These are phyloP conservation scores for Drosophila quinaria DNA, from an alignment of 2,888 invertebrate genomes.

Conservation along the genomic window DNA sequence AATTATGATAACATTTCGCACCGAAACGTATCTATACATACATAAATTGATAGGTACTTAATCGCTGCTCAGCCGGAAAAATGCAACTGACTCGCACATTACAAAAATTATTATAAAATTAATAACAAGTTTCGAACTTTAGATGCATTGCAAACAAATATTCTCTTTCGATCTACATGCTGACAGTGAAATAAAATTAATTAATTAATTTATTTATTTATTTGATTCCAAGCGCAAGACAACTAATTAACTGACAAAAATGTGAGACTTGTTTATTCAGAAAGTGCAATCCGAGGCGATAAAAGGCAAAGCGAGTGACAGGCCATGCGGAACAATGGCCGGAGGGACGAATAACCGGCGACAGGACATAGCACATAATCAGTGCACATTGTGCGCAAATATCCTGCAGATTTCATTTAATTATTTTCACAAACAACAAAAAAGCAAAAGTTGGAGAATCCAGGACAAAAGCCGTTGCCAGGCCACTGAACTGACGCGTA, in stretches of 20 bases:
- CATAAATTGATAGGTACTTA: conserved; percentile 16
- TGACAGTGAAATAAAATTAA: conserved; percentile 52
- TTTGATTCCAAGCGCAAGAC: too few species aligned
- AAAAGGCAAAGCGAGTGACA: conserved; percentile 6
- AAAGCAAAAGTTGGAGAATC: conserved; percentile 33
- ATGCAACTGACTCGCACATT: neutral
- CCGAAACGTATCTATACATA: neutral
- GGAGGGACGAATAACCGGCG: conserved; percentile 9
- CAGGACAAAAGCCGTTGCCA: conserved; percentile 39
- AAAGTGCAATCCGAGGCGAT: conserved; percentile 23
- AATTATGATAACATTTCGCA: neutral
- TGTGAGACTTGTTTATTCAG: conserved; percentile 51
- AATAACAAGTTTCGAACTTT: conserved; percentile 20
- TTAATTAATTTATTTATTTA: too few species aligned
- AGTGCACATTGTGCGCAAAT: conserved; percentile 66
- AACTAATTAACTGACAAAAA: conserved; percentile 71
- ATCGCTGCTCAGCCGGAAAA: conserved; percentile 28
- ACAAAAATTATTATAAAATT: conserved; percentile 23
- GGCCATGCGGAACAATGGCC: conserved; percentile 7
- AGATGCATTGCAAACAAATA: neutral
- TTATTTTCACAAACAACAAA: conserved; percentile 56
- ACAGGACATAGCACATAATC: conserved; percentile 57
- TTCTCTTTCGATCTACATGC: conserved; percentile 6
- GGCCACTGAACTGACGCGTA: conserved; percentile 29
- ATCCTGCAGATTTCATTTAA: conserved; percentile 71